Conservation (phyloP, 2,113 vertebrate species). For the Eptatretus burgeri region DNA sequence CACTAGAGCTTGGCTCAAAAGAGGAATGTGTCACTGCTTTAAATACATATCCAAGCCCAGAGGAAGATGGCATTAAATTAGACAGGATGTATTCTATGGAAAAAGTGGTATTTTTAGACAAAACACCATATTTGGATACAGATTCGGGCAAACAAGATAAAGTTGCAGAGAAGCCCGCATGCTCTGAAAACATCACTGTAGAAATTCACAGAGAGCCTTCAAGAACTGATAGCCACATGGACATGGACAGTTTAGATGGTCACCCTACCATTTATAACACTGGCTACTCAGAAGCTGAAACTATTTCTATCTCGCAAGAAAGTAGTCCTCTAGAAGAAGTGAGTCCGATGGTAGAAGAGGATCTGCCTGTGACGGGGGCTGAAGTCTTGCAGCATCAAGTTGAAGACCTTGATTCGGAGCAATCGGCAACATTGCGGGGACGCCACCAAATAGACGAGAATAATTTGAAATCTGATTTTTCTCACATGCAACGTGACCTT, state of each 20-base stretch:
- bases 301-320: conserved; percentile 1
- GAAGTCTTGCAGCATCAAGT: too few relatives aligned
- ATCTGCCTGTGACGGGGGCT: too few relatives aligned
- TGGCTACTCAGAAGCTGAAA: not conserved
- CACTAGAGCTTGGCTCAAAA: too few relatives aligned
- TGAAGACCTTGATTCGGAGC: too few relatives aligned
- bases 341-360: not conserved
- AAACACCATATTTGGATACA: conserved; percentile 3
- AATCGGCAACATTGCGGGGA: too few relatives aligned
- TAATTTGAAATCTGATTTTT: too few relatives aligned
- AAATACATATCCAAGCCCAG: too few relatives aligned
- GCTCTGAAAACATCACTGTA: not conserved
- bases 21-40: too few relatives aligned
- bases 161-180: not conserved
- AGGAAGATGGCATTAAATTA: too few relatives aligned
- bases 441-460: too few relatives aligned
- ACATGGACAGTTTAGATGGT: not conserved
- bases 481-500: too few relatives aligned
- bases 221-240: not conserved
- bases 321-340: conserved; percentile 2
- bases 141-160: not conserved
- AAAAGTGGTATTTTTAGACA: not conserved
- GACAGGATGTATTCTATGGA: not conserved
- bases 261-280: not conserved
- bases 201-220: not conserved